Base-by-base conservation (phyloP, 2,113 vertebrate genomes). In the Caranx ignobilis region DNA sequence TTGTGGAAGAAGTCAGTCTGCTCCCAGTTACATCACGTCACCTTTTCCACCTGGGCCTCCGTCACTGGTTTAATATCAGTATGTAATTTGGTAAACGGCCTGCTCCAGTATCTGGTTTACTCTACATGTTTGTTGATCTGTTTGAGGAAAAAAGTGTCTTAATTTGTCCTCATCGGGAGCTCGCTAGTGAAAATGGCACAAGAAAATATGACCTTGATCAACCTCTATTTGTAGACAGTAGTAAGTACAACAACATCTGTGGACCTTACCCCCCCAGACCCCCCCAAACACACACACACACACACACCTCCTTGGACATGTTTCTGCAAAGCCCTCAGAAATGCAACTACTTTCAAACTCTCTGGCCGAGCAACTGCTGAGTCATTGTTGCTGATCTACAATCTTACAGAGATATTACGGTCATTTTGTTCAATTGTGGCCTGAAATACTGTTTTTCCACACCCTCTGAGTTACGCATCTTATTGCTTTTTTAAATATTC, bases 1-100 rank as follows among this genome's bases (percentile, higher is more conserved):
- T 75, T 71, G 77, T 65, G 80, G 76, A 74, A 87, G 76, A 71
- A 85, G 82, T 79, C 77, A 85, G 32, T 85, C 89, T 81, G 78
- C 73, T 64, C 69, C 73, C 31, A 31, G 71, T 71, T 68, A 64
- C 41, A 65, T 70, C 18, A 57, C 50, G 80, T 73, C 77, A 71
- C 48, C 67, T 76, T 47, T 67, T 64, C 5, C 37, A 47, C 31
- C 31, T 31, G 48, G 5, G 65, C 47, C 41, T n/a, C 72, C 1
- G n/a, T 37, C 43, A 64, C 50, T 59, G 32, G 35, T 64, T 41
- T 31, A 52, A 75, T 65, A 10, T 55, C n/a, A 21, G 2, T 1
- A 48, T 48, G 47, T 48, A 15, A 48, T 48, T 18, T 11, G 12
- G 15, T 47, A 9, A 11, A 11, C 50, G 26, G 26, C 26, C 26